Percentiles rank a stretch among this genome's conserved stretches.
Evolutionary conservation across 37 sponge, comb jelly and placozoan species (phyloP).

Genomic region (Chondrosia reniformis): DNA sequence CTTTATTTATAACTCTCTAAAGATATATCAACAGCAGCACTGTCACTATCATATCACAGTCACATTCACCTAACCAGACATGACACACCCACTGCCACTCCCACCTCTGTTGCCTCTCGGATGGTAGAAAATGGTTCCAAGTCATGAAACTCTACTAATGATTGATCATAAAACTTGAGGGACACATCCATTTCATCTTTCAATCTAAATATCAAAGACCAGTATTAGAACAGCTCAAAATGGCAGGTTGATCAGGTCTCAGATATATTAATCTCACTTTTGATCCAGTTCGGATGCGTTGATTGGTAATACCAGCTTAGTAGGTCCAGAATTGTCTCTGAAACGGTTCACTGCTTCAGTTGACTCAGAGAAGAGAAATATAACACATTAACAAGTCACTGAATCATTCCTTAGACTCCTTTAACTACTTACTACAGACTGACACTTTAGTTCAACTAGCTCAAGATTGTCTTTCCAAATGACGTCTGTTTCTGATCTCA

Average conservation of each 20-base stretch:
- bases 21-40: not conserved
- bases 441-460: conserved; percentile 33
- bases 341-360: conserved; percentile 40
- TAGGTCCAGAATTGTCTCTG: conserved; percentile 44
- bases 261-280: too few relatives aligned
- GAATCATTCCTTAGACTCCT: not conserved
- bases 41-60: not conserved
- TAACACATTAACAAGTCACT: not conserved
- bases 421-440: conserved; percentile 15
- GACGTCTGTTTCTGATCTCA: conserved; percentile 22
- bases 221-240: too few relatives aligned
- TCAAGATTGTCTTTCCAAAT: conserved; percentile 36
- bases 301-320: conserved; percentile 50
- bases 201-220: too few relatives aligned
- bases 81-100: not conserved
- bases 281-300: conserved; percentile 60
- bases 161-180: too few relatives aligned
- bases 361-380: conserved; percentile 23
- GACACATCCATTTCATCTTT: too few relatives aligned
- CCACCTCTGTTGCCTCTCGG: conserved; percentile 29
- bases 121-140: conserved; percentile 33
- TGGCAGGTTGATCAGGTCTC: too few relatives aligned
- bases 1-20: conserved; percentile 30
- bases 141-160: conserved; percentile 60
- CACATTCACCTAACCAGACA: not conserved